A percentile compares a stretch with the other conserved stretches of the same genome.
Evolutionary conservation across 2,888 invertebrate genomes (phyloP).

Genomic region (Lasioglossum morio): DNA sequence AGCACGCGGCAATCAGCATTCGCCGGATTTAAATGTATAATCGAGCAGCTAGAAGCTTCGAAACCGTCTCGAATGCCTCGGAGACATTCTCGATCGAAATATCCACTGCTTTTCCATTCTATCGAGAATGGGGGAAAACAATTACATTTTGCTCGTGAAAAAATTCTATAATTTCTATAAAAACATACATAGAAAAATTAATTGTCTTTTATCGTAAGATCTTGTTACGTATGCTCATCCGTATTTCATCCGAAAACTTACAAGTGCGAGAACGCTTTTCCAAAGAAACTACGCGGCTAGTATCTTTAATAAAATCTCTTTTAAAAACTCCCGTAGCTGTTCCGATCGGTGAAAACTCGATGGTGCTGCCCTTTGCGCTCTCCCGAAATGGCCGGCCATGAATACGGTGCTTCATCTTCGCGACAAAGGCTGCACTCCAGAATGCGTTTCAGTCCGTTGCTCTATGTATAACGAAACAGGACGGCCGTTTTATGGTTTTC

Average conservation of each 20-base stretch:
- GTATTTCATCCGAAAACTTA: too few relatives aligned
- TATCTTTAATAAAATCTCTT: background rate
- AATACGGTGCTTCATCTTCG: background rate
- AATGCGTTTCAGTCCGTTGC: background rate
- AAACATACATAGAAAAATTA: too few relatives aligned
- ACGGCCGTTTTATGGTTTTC: background rate
- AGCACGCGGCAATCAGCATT: slow-evolving; percentile 26
- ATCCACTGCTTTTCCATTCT: background rate
- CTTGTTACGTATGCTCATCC: too few relatives aligned
- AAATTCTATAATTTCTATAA: background rate
- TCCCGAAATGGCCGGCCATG: background rate
- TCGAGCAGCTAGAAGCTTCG: slow-evolving; percentile 17
- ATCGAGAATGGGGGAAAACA: background rate
- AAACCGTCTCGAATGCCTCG: background rate
- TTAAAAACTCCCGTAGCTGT: background rate
- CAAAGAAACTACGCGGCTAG: too few relatives aligned
- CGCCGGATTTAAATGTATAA: slow-evolving; percentile 48
- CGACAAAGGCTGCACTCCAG: background rate
- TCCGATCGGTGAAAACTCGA: background rate
- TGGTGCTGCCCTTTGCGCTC: background rate
- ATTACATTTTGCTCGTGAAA: background rate
- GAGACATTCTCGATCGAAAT: background rate
- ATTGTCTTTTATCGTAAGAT: too few relatives aligned
- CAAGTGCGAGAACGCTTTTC: too few relatives aligned
- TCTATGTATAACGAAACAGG: background rate